Evolutionary conservation across 92 coral and sea anemone species (phyloP).

Genomic region (Actinernus sp.): DNA sequence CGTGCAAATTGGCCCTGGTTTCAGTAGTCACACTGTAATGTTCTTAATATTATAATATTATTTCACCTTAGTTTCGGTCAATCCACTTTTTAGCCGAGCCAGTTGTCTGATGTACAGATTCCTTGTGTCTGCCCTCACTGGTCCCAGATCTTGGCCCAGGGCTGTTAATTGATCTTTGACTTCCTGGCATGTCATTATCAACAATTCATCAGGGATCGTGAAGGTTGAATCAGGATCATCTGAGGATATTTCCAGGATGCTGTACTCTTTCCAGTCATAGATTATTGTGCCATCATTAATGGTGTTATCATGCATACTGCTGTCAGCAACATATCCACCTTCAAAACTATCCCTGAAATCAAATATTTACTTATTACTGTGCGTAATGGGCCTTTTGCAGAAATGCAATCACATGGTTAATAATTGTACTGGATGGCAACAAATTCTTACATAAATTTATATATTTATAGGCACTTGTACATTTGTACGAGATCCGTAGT

Average conservation of each 20-base stretch:
- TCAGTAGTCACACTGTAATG: no score
- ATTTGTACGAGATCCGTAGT: no score
- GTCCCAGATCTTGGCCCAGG: slow-evolving; percentile 84
- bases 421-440: no score
- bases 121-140: slow-evolving; percentile 74
- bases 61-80: slow-evolving; percentile 13
- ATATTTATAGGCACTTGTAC: no score
- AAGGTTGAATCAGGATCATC: slow-evolving; percentile 39
- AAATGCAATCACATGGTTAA: no score
- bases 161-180: slow-evolving; percentile 33
- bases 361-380: no score
- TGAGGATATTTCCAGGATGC: slow-evolving; percentile 26
- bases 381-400: no score
- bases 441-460: no score
- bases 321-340: background rate
- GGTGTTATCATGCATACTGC: no score
- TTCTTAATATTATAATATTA: no score
- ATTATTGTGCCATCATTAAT: slow-evolving; percentile 62
- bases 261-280: slow-evolving; percentile 94
- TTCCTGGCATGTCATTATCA: slow-evolving; percentile 25
- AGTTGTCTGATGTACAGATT: slow-evolving; percentile 68
- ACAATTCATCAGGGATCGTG: slow-evolving; percentile 42
- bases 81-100: slow-evolving; percentile 65
- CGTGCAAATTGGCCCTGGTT: no score
- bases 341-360: background rate